A percentile compares a stretch with the other conserved stretches of the same genome.
Conservation (phyloP, 2,113 vertebrate species). For the Epinephelus lanceolatus region DNA sequence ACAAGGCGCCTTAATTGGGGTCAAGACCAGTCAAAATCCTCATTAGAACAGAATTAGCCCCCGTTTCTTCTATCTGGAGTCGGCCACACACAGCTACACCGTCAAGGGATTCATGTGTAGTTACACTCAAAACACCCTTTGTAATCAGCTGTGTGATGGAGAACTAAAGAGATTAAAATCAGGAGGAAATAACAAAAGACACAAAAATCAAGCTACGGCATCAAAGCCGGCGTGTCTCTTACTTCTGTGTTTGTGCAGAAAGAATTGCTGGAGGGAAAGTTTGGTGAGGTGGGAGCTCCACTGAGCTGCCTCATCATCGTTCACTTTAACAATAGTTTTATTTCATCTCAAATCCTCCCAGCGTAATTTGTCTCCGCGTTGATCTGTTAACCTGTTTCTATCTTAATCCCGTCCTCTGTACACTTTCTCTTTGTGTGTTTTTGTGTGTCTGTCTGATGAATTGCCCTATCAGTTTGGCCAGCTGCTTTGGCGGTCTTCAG, state of each 20-base stretch:
- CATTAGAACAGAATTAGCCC: conserved; percentile 46
- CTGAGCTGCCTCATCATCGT: neutral
- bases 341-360: conserved; percentile 2
- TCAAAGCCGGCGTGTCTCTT: conserved; percentile 22
- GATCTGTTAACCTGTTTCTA: conserved; percentile 42
- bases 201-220: conserved; percentile 22
- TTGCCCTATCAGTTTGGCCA: conserved; percentile 48
- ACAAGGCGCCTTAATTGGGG: conserved; percentile 57
- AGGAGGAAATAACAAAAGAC: conserved; percentile 1
- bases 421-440: conserved; percentile 10
- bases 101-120: neutral
- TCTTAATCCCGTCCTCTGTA: conserved; percentile 22
- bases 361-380: neutral
- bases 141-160: conserved; percentile 28
- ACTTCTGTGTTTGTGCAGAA: conserved; percentile 17
- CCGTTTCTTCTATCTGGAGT: conserved; percentile 27
- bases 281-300: neutral
- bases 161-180: conserved; percentile 36
- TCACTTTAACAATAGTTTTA: conserved; percentile 28
- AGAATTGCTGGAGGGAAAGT: conserved; percentile 22
- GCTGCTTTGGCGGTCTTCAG: conserved; percentile 54
- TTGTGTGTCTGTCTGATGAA: conserved; percentile 44
- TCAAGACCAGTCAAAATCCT: conserved; percentile 61
- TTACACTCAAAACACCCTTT: conserved; percentile 19
- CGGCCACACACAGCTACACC: neutral